Evolutionary conservation across 1,140 invertebrate genomes (phyloP), one percentile per base, ranked within the genome.

Genomic region (Glossosoma conforme): DNA sequence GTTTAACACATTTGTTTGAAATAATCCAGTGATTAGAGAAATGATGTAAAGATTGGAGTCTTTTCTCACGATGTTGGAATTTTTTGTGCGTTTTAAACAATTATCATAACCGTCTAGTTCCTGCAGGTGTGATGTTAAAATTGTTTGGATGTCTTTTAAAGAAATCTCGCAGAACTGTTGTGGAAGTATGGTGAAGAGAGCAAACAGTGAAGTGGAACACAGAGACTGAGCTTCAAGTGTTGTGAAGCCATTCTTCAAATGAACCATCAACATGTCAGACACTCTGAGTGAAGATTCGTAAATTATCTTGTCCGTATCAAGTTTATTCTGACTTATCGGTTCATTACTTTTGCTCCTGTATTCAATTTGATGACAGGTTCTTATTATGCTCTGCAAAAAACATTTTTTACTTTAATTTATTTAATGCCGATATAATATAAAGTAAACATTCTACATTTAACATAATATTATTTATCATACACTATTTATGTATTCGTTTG

Each of bases 1-100:
- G 30, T 54, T 44, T 14, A 72, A 52, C 52, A 69, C 66, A 53
- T 65, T 58, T 28, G 70, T 72, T 52, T 75, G 69, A 52, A 70
- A 72, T 20, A 75, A 44, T 42, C 72, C 70, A 63, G 70, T 70
- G 52, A 69, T 69, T 14, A 70, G 43, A 19, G 64, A 64, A 4
- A 44, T 28, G 22, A 45, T 45, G n/a, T n/a, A n/a, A n/a, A n/a
- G n/a, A n/a, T n/a, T n/a, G n/a, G n/a, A n/a, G n/a, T n/a, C n/a
- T n/a, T n/a, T n/a, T n/a, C n/a, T n/a, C n/a, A n/a, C n/a, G n/a
- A n/a, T n/a, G n/a, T 9, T 42, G 5, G 9, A 28, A 19, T n/a
- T 42, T n/a, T 30, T 18, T 24, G 22, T 41, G 13, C 4, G 14
- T 21, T 24, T 14, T 21, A n/a, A 4, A 18, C 13, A 11, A 5